Evolutionary conservation across 2,888 invertebrate genomes (phyloP).

Genomic region (Brenthis ino): DNA sequence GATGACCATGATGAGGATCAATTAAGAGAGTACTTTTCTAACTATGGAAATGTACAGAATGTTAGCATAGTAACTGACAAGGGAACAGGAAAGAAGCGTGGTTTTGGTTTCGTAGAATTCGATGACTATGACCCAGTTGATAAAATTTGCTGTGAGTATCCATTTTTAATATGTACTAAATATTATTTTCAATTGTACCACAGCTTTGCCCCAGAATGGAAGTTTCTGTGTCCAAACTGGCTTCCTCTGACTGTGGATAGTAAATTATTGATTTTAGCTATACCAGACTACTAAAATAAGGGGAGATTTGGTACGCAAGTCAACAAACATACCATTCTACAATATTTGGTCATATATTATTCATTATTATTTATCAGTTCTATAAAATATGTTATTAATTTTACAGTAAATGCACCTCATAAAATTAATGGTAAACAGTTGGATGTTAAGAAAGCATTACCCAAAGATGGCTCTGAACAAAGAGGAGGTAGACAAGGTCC

Average conservation of each 20-base stretch:
- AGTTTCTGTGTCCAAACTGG: slow-evolving; percentile 67
- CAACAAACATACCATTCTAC: slow-evolving; percentile 57
- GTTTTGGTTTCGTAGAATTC: slow-evolving; percentile 98
- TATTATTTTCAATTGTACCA: slow-evolving; percentile 46
- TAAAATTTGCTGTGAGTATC: slow-evolving; percentile 94
- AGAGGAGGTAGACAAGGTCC: slow-evolving; percentile 78
- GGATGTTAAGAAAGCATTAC: slow-evolving; percentile 96
- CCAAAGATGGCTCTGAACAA: slow-evolving; percentile 87
- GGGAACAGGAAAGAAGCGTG: slow-evolving; percentile 95
- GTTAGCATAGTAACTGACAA: slow-evolving; percentile 96
- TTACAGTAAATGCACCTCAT: slow-evolving; percentile 90
- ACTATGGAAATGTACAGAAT: slow-evolving; percentile 91
- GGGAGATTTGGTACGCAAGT: slow-evolving; percentile 76
- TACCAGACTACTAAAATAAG: slow-evolving; percentile 62
- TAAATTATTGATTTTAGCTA: slow-evolving; percentile 76
- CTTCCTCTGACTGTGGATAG: slow-evolving; percentile 80
- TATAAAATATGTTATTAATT: slow-evolving; percentile 12
- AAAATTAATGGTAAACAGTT: slow-evolving; percentile 92
- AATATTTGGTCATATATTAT: slow-evolving; percentile 24
- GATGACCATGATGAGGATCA: slow-evolving; percentile 97
- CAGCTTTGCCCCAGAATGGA: slow-evolving; percentile 80
- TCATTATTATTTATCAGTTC: slow-evolving; percentile 16
- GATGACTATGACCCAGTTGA: slow-evolving; percentile 99
- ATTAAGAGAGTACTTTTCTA: slow-evolving; percentile 91
- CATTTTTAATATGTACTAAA: neutral